Evolutionary conservation across 2,797 vertebrate genomes (phyloP).

Genomic region (Sphenopsis melanotis): DNA sequence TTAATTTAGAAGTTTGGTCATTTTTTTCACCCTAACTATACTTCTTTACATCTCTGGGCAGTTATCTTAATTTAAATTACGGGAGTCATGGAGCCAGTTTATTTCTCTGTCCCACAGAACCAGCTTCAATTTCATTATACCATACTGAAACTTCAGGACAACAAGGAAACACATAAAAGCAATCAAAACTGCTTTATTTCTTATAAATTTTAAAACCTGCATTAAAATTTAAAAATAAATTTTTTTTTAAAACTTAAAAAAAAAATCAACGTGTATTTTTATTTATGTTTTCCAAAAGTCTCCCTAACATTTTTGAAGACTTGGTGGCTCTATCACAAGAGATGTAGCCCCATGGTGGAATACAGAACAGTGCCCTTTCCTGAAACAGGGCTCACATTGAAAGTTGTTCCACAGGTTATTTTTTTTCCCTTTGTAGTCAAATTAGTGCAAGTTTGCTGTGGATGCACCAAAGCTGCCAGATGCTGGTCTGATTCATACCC

Average conservation of each 20-base stretch:
- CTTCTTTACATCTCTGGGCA: background rate
- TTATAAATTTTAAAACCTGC: background rate
- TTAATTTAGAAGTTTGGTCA: background rate
- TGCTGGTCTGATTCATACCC: background rate
- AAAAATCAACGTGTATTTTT: background rate
- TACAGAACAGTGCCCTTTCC: background rate
- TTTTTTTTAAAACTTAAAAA: no score
- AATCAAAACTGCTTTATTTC: background rate
- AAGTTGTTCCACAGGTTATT: background rate
- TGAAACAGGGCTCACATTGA: rapidly evolving
- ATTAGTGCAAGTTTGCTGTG: background rate
- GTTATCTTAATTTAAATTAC: background rate
- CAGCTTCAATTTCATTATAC: background rate
- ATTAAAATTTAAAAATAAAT: no score
- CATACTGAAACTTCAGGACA: background rate
- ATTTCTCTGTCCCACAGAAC: background rate
- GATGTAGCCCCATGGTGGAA: rapidly evolving
- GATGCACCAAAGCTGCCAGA: background rate
- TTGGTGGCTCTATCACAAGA: background rate
- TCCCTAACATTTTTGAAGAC: background rate
- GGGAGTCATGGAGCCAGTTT: background rate
- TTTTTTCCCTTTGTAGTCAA: background rate
- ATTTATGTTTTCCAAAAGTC: background rate
- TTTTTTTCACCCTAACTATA: no score
- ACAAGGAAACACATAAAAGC: background rate